phyloP scores from a whole-genome alignment of 2,888 invertebrate species.

The Brachynemurus nebulosus region DNA sequence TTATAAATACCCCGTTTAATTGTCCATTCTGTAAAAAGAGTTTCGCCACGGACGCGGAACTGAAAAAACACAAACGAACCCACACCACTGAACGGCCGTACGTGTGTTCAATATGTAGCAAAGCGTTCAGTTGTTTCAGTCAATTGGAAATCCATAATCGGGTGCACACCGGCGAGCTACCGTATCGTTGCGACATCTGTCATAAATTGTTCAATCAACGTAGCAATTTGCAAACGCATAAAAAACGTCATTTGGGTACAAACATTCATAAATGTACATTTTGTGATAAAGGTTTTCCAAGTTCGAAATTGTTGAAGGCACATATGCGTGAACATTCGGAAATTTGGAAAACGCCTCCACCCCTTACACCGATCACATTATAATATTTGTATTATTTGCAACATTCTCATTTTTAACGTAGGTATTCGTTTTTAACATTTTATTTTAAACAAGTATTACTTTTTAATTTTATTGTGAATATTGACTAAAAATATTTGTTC shows the following conservation, averaged over 20 bases:
- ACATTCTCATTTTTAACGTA: too few species aligned
- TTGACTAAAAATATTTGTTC: too few species aligned
- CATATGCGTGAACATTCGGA: neutral
- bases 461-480: too few species aligned
- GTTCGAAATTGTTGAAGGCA: neutral
- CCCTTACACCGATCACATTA: neutral
- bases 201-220: slow-evolving; percentile 5
- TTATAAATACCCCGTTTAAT: neutral
- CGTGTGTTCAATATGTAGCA: neutral
- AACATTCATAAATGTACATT: neutral
- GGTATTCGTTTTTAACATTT: too few species aligned
- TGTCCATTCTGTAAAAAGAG: slow-evolving; percentile 1
- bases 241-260: slow-evolving; percentile 3
- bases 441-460: too few species aligned
- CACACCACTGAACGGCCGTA: slow-evolving; percentile 1
- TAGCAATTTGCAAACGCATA: slow-evolving; percentile 4
- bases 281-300: neutral
- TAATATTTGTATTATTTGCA: neutral
- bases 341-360: neutral
- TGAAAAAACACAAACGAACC: neutral
- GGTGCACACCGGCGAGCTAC: slow-evolving; percentile 2
- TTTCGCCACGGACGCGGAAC: neutral
- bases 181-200: slow-evolving; percentile 2
- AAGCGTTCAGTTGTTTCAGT: slow-evolving; percentile 5
- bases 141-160: slow-evolving; percentile 4